Percentiles rank a stretch among this genome's conserved stretches.
Conservation (phyloP, 2,113 vertebrate species). For the Spheniscus mendiculus region DNA sequence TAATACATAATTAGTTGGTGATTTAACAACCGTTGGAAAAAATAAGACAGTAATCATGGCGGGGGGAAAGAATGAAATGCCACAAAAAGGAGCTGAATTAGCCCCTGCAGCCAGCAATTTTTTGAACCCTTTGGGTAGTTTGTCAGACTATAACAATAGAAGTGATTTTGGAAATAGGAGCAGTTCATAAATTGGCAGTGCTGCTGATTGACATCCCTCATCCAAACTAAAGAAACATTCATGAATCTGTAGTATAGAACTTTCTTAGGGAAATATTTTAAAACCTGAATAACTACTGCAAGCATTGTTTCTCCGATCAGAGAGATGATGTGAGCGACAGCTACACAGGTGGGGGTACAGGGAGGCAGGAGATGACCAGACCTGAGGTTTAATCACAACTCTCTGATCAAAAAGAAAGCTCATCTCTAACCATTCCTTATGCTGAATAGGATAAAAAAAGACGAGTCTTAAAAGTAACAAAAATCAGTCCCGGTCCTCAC, state of each 20-base stretch:
- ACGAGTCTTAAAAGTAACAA: background rate
- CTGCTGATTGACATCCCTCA: slow-evolving; percentile 30
- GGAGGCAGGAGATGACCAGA: background rate
- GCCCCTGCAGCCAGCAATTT: slow-evolving; percentile 35
- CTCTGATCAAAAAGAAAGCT: background rate
- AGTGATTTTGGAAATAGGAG: slow-evolving; percentile 68
- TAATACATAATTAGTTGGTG: slow-evolving; percentile 65
- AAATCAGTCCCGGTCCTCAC: background rate
- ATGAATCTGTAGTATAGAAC: background rate
- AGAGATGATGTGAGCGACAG: background rate
- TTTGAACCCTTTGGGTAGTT: slow-evolving; percentile 56
- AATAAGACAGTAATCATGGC: slow-evolving; percentile 59
- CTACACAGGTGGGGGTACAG: background rate
- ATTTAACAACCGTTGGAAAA: slow-evolving; percentile 42
- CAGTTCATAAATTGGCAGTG: slow-evolving; percentile 37
- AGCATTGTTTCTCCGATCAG: background rate
- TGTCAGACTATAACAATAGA: slow-evolving; percentile 68
- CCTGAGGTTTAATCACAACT: background rate
- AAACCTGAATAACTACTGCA: background rate
- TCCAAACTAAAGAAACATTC: slow-evolving; percentile 3
- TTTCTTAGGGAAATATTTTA: background rate
- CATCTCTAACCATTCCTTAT: background rate
- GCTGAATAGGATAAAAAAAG: background rate
- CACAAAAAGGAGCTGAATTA: slow-evolving; percentile 55
- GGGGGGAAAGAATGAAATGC: background rate